These are phyloP conservation scores for Chironomus tentans DNA, from an alignment of 2,888 invertebrate species.

Conservation along the genomic window DNA sequence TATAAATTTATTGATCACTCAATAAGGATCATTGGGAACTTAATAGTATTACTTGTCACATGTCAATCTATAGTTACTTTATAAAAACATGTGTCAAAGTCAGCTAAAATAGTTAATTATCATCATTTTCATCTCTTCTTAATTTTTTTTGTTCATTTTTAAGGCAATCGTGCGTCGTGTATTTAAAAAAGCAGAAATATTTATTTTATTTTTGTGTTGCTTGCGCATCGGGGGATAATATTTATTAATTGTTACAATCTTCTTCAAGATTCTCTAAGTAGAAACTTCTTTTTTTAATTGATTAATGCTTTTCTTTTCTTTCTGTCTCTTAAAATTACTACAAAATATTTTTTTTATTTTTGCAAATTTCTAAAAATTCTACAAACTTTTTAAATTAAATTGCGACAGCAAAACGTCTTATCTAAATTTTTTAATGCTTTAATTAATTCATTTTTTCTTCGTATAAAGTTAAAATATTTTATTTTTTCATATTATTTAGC, in stretches of 20 bases:
- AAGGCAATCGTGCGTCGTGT: slow-evolving; percentile 25
- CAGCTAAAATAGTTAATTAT: slow-evolving; percentile 12
- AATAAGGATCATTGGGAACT: not conserved
- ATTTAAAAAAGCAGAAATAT: not conserved
- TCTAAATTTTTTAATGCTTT: not conserved
- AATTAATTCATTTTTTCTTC: not conserved
- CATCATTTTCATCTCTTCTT: slow-evolving; percentile 5
- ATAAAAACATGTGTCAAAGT: not conserved
- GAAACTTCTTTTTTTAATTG: not conserved
- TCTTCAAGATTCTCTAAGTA: not conserved
- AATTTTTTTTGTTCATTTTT: slow-evolving; percentile 7
- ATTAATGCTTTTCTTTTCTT: not conserved
- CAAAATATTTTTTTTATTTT: not conserved
- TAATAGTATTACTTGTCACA: not conserved
- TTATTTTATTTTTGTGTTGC: not conserved
- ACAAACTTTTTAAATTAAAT: not conserved
- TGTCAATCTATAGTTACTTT: not conserved
- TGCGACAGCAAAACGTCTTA: not conserved
- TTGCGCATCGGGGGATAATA: not conserved
- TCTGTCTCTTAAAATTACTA: not conserved
- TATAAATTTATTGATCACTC: no score
- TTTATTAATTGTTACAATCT: not conserved
- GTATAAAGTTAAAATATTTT: not conserved
- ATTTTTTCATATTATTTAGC: no score
- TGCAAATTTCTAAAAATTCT: not conserved